Conservation (phyloP, 2,797 vertebrate genomes). For the Sorex maritimensis region DNA sequence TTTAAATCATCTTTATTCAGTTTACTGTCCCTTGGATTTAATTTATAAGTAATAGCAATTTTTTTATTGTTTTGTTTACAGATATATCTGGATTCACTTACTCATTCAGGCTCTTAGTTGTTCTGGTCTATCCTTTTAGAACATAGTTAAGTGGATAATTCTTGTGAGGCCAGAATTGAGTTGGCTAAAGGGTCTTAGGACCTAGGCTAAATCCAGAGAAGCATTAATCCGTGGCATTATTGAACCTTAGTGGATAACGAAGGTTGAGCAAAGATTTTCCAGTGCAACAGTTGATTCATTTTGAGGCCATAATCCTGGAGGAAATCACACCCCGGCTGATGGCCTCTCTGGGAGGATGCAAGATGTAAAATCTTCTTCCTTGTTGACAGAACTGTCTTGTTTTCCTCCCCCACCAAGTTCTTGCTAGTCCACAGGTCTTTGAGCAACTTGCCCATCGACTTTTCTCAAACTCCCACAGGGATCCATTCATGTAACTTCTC, state of each 20-base stretch:
- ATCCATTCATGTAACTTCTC: background rate
- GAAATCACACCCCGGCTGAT: background rate
- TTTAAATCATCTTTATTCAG: conserved; percentile 9
- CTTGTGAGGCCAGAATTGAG: background rate
- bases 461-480: background rate
- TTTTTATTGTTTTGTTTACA: conserved; percentile 32
- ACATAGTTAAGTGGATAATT: background rate
- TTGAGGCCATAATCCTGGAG: background rate
- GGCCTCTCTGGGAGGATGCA: background rate
- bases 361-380: background rate
- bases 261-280: background rate
- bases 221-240: background rate
- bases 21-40: conserved; percentile 27
- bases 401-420: background rate
- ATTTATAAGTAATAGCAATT: conserved; percentile 38
- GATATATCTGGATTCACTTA: conserved; percentile 10
- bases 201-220: background rate
- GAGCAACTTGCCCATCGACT: background rate
- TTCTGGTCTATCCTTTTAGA: conserved; percentile 18
- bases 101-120: background rate
- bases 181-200: background rate
- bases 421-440: background rate
- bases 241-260: conserved; percentile 44
- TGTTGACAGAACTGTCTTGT: background rate
- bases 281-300: conserved; percentile 31